Conservation (phyloP, 2,888 invertebrate species). For the Caenorhabditis plicata region DNA sequence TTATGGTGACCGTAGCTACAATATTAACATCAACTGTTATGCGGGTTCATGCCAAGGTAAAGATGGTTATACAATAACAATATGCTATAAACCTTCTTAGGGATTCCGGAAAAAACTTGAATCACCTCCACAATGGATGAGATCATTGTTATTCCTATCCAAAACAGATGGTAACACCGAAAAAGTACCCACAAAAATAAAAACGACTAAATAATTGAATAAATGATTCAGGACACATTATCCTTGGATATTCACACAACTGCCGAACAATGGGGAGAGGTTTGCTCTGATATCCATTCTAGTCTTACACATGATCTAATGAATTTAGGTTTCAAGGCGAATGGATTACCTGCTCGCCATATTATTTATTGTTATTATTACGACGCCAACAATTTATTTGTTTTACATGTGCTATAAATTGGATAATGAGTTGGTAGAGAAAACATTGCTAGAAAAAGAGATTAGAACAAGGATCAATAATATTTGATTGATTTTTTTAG, state of each 20-base stretch:
- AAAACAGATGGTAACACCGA: slow-evolving; percentile 3
- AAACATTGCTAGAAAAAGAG: slow-evolving; percentile 17
- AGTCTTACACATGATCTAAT: neutral
- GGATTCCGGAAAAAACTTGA: slow-evolving; percentile 37
- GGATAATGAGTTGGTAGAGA: slow-evolving; percentile 15
- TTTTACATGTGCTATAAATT: slow-evolving; percentile 35
- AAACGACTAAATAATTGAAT: too few species aligned
- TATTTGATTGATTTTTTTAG: too few species aligned
- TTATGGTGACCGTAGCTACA: slow-evolving; percentile 53
- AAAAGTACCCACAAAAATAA: too few species aligned
- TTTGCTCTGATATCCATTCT: slow-evolving; percentile 1
- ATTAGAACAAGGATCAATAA: too few species aligned
- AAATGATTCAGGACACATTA: slow-evolving; percentile 14
- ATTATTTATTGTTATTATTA: slow-evolving; percentile 42
- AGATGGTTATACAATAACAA: too few species aligned
- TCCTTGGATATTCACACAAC: slow-evolving; percentile 33
- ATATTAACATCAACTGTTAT: slow-evolving; percentile 52
- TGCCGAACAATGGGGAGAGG: slow-evolving; percentile 46
- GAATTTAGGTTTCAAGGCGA: slow-evolving; percentile 37
- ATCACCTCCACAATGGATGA: slow-evolving; percentile 39
- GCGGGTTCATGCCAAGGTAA: slow-evolving; percentile 44
- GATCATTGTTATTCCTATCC: slow-evolving; percentile 19
- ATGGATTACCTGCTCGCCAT: slow-evolving; percentile 44
- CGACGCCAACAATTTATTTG: slow-evolving; percentile 43
- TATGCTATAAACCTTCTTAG: too few species aligned